Evolutionary conservation across 1,140 invertebrate genomes (phyloP), one percentile per base, ranked within the genome.

Genomic region (Hormaphis cornu): DNA sequence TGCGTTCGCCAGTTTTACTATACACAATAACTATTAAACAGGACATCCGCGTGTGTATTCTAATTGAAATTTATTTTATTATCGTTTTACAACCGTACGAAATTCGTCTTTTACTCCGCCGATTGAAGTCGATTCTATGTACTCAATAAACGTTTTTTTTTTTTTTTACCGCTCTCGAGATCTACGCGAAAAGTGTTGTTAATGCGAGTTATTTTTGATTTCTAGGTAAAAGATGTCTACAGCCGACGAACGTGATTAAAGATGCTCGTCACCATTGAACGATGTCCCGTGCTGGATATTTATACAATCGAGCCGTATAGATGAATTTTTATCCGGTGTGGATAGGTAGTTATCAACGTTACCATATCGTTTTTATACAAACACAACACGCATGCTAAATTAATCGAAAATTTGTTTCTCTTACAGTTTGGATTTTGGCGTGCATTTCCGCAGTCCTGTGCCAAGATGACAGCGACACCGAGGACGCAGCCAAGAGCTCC

Each of bases 371-470:
- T 35, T 35, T 33, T 66, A 2, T 30, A 33, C 16, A n/a, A 53
- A n/a, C 14, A 4, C 1, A 3, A 6, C 4, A 33, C 12, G 1
- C 35, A 50, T 7, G n/a, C 3, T 14, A 61, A 28, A 14, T 16
- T 10, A 50, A 24, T 24, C 14, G 12, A 9, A 48, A n/a, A n/a
- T n/a, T 48, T 33, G 8, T 2, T 33, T 5, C 22, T 33, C 5
- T 50, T 66, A 35, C 35, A 66, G 61, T 66, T 66, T 50, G 61
- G 42, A 10, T 66, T 20, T 66, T 48, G 61, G 40, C 7, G 44
- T 50, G 61, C 44, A 66, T 48, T 20, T 66, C 61, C 16, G 14
- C 50, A 35, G 61, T 66, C 12, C 44, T 35, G 10, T 66, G 61
- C 8, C 61, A 66, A 66, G 61, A 66, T 66, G 42, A 20, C 28